Percentiles rank a stretch among this genome's conserved stretches.
Conservation (phyloP, 2,113 vertebrate species). For the Neodon shergylaensis region DNA sequence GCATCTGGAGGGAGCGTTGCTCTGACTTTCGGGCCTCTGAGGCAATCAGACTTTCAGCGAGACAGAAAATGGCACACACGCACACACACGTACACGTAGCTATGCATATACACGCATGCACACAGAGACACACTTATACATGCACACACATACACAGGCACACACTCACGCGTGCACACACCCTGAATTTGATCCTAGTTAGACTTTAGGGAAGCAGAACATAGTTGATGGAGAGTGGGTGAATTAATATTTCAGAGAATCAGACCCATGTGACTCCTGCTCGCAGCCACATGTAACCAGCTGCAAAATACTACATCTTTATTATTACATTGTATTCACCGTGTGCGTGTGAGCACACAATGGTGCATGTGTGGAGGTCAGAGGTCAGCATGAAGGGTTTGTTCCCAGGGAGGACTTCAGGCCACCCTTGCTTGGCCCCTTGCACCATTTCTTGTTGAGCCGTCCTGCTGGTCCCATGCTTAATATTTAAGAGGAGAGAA, state of each 20-base stretch:
- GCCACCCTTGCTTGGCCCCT: neutral
- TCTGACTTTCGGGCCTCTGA: neutral
- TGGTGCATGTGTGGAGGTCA: too few relatives aligned
- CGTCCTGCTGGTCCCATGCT: too few relatives aligned
- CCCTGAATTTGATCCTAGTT: neutral
- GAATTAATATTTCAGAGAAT: neutral
- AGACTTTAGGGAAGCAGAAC: neutral
- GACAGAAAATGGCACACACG: neutral
- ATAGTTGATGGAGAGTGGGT: neutral
- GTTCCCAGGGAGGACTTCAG: neutral
- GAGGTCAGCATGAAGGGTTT: too few relatives aligned
- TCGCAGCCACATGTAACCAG: neutral
- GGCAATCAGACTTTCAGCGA: conserved; percentile 5
- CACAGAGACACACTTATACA: neutral
- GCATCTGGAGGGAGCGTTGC: neutral
- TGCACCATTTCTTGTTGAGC: neutral
- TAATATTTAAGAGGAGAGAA: neutral
- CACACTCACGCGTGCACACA: neutral
- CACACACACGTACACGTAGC: rapidly evolving
- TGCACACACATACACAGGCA: neutral
- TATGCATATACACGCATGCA: neutral
- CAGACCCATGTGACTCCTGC: neutral
- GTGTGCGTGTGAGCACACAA: neutral
- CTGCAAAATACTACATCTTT: neutral
- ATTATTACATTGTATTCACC: neutral